Percentiles rank a stretch among this genome's conserved stretches.
phyloP scores from a whole-genome alignment of 2,888 invertebrate genomes.

The Drosophila formosana region DNA sequence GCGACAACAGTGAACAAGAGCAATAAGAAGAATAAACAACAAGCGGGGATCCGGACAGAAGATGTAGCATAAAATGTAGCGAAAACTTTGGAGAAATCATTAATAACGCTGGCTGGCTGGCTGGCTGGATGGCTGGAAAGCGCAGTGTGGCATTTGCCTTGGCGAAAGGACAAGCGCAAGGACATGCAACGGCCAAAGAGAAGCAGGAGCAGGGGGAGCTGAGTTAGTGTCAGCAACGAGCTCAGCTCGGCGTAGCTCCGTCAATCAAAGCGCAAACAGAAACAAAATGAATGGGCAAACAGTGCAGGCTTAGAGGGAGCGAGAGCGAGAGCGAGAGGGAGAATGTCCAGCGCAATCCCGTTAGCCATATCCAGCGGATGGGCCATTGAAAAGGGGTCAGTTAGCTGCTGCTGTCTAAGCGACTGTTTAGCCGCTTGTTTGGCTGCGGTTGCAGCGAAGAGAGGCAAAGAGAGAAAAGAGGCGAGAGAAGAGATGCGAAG shows the following conservation, averaged over 20 bases:
- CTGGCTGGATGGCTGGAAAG: conserved; percentile 44
- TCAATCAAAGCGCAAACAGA: conserved; percentile 82
- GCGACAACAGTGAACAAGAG: conserved; percentile 17
- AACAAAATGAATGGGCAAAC: conserved; percentile 82
- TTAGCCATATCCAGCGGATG: conserved; percentile 67
- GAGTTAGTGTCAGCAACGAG: conserved; percentile 23
- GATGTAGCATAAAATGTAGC: conserved; percentile 75
- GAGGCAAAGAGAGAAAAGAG: neutral
- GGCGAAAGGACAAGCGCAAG: conserved; percentile 79
- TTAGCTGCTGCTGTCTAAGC: conserved; percentile 53
- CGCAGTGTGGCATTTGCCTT: conserved; percentile 76
- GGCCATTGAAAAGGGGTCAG: conserved; percentile 80
- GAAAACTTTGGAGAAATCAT: conserved; percentile 82
- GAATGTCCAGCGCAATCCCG: conserved; percentile 11
- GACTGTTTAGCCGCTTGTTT: conserved; percentile 81
- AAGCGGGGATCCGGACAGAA: conserved; percentile 49
- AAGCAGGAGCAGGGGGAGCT: conserved; percentile 1
- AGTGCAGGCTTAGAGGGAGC: conserved; percentile 46
- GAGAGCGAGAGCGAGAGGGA: neutral
- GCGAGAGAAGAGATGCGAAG: conserved; percentile 26
- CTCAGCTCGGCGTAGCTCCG: conserved; percentile 72
- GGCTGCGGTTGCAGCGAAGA: conserved; percentile 64
- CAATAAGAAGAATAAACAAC: conserved; percentile 33
- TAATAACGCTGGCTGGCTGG: conserved; percentile 74
- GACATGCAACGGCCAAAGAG: conserved; percentile 65